Conservation (phyloP, 53 echinoderm and acorn worm genomes). For the Holothuria scabra region DNA sequence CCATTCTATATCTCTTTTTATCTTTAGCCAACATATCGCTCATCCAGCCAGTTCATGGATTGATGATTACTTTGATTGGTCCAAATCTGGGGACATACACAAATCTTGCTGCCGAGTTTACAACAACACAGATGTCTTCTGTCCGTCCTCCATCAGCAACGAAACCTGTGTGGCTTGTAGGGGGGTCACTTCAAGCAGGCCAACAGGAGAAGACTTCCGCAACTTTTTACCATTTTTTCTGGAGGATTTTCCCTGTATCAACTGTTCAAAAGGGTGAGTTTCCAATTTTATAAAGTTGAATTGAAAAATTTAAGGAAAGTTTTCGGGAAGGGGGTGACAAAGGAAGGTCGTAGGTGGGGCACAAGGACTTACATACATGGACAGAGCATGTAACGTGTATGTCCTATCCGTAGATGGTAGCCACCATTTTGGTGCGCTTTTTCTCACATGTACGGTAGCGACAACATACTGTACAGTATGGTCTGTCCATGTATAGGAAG, state of each 20-base stretch:
- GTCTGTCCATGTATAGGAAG: too few species aligned
- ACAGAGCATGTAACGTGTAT: too few species aligned
- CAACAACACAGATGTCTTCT: constrained; percentile 63
- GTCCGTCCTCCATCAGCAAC: constrained; percentile 59
- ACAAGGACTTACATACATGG: too few species aligned
- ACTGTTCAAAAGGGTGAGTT: constrained; percentile 90
- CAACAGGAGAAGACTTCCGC: constrained; percentile 68
- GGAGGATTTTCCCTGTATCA: constrained; percentile 75
- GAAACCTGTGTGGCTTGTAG: constrained; percentile 67
- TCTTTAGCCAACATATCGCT: constrained; percentile 64
- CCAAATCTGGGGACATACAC: constrained; percentile 59
- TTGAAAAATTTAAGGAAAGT: too few species aligned
- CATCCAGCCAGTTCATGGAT: constrained; percentile 90
- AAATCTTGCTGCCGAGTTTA: constrained; percentile 82
- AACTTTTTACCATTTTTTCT: constrained; percentile 90
- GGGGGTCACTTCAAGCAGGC: constrained; percentile 52
- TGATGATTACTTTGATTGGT: constrained; percentile 98
- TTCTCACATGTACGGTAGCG: too few species aligned
- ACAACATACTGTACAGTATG: too few species aligned
- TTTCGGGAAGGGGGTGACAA: too few species aligned
- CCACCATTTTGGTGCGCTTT: too few species aligned
- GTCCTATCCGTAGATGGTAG: too few species aligned
- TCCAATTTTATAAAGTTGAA: too few species aligned
- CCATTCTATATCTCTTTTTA: not conserved
- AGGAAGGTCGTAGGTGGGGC: too few species aligned